A percentile compares a stretch with the other conserved stretches of the same genome.
Evolutionary conservation across 2,797 vertebrate species (phyloP).

Genomic region (Rhinogobio ventralis): DNA sequence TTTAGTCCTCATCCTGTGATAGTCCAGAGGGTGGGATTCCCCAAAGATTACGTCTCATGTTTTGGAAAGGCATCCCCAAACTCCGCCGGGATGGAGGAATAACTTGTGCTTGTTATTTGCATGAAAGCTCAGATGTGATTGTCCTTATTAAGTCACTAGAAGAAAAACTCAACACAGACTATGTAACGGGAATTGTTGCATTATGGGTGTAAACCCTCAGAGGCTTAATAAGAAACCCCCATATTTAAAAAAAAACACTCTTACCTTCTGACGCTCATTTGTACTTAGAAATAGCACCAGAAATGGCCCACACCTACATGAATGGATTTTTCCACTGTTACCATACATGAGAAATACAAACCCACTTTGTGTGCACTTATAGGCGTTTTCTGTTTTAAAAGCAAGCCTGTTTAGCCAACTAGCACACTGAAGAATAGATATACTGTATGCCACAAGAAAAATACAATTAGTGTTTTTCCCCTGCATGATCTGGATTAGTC

Average conservation of each 20-base stretch:
- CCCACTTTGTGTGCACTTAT: conserved; percentile 67
- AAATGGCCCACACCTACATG: conserved; percentile 71
- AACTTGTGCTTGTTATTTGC: neutral
- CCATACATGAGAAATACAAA: conserved; percentile 76
- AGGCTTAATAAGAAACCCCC: conserved; percentile 7
- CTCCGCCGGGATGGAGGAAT: conserved; percentile 4
- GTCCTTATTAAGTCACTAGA: conserved; percentile 7
- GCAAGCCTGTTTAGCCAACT: conserved; percentile 6
- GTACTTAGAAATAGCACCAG: conserved; percentile 41
- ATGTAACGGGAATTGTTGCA: conserved; percentile 18
- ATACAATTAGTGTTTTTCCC: conserved; percentile 20
- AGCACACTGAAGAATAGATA: conserved; percentile 30
- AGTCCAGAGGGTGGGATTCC: conserved; percentile 30
- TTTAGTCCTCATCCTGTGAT: conserved; percentile 4
- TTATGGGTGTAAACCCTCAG: conserved; percentile 24
- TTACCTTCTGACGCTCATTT: conserved; percentile 38
- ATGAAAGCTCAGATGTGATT: neutral
- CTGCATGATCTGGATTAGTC: conserved; percentile 3
- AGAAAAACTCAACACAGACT: neutral
- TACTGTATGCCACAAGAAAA: conserved; percentile 41
- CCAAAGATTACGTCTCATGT: conserved; percentile 9
- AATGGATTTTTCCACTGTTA: conserved; percentile 76
- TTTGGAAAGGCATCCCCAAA: neutral
- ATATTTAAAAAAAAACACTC: neutral
- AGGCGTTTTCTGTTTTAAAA: conserved; percentile 71